phyloP scores from a whole-genome alignment of 2,888 invertebrate species.

The Coronaproctus castanopsis region DNA sequence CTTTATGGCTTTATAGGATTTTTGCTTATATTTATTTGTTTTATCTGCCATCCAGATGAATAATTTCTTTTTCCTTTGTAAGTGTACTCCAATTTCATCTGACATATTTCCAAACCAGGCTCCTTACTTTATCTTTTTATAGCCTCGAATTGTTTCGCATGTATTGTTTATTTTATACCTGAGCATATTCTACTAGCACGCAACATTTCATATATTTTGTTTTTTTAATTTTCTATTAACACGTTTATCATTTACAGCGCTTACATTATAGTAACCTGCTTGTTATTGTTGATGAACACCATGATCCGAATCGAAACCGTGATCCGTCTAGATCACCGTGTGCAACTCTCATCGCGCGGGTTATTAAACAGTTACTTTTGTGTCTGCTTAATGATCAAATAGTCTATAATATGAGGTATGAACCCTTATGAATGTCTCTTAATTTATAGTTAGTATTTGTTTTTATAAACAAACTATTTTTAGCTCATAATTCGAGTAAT shows the following conservation, averaged over 20 bases:
- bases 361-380: background rate
- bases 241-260: background rate
- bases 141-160: background rate
- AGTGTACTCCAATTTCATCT: background rate
- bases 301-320: slow-evolving; percentile 1
- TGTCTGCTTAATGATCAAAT: too few species aligned
- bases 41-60: background rate
- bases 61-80: background rate
- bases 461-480: slow-evolving; percentile 1
- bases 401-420: slow-evolving; percentile 2
- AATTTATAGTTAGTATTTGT: background rate
- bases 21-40: background rate
- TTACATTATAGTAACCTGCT: background rate
- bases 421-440: background rate
- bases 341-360: background rate
- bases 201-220: background rate
- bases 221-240: background rate
- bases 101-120: slow-evolving; percentile 2
- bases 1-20: background rate
- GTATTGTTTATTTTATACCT: background rate
- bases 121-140: background rate
- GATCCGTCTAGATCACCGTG: background rate
- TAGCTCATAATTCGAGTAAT: background rate
- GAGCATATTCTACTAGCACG: background rate
- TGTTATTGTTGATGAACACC: background rate